These are phyloP conservation scores for Thalassoma bifasciatum DNA, from an alignment of 2,113 vertebrate genomes.

Conservation along the genomic window DNA sequence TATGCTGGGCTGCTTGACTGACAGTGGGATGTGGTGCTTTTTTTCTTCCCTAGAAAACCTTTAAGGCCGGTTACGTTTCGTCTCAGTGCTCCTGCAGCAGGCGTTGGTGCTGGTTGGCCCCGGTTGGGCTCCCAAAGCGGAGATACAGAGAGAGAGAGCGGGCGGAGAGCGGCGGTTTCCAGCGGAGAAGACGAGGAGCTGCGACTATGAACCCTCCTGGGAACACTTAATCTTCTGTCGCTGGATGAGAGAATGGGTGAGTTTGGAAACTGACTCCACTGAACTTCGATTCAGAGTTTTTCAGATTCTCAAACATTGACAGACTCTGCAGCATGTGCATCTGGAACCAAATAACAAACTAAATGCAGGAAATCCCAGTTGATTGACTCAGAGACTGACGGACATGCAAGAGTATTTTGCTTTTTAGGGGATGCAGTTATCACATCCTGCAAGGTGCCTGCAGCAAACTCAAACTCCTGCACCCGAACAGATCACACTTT, in stretches of 20 bases:
- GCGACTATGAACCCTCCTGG: conserved; percentile 61
- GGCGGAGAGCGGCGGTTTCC: conserved; percentile 14
- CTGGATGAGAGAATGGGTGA: conserved; percentile 56
- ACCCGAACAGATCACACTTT: conserved; percentile 19
- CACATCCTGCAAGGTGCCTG: conserved; percentile 31
- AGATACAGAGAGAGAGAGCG: conserved; percentile 18
- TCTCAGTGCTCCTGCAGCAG: conserved; percentile 67
- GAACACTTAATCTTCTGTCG: conserved; percentile 57
- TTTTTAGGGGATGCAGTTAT: no score
- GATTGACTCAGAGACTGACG: not conserved
- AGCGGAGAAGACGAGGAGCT: conserved; percentile 33
- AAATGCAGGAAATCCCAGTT: not conserved
- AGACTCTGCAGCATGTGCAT: not conserved
- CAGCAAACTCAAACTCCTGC: conserved; percentile 1
- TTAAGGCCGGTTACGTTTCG: conserved; percentile 79
- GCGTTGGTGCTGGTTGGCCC: conserved; percentile 58
- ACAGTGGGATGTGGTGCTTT: conserved; percentile 85
- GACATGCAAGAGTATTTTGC: not conserved
- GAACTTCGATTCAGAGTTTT: not conserved
- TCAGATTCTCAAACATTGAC: not conserved
- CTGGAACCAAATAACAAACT: conserved; percentile 1
- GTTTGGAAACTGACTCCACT: conserved; percentile 40
- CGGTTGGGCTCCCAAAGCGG: conserved; percentile 44
- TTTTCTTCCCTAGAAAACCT: conserved; percentile 76
- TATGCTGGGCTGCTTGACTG: conserved; percentile 89